Evolutionary conservation across 2,888 invertebrate genomes (phyloP), one percentile per base, ranked within the genome.

Genomic region (Cylloceria caligata): DNA sequence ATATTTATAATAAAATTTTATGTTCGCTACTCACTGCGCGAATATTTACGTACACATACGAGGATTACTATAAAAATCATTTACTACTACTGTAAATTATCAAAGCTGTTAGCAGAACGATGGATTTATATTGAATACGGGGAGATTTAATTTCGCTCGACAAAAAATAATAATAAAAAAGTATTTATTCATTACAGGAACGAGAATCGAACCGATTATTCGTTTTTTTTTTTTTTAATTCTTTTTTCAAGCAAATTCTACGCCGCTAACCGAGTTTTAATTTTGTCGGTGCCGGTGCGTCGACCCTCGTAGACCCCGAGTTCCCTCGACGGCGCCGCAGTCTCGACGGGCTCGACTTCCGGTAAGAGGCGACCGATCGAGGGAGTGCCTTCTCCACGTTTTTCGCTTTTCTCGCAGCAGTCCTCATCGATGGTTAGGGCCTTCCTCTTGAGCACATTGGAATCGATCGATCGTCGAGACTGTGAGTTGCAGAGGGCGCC

Each of bases 391-490:
- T 39, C 27, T 72, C 52, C 42, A 42, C 49, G 74, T 62, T 81
- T 74, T 69, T 64, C 65, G 64, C 30, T 47, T 57, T 55, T 39
- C 68, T 52, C 75, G 76, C 27, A 42, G 24, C 42, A 21, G 27
- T 27, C 34, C 39, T 36, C 65, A 71, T 72, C 60, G 81, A 78
- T 78, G 74, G 74, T 67, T 75, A 49, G 76, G 39, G 21, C 30
- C 74, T 79, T 27, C 42, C 47, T 42, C 55, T 49, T n/a, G 60
- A 77, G 81, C 79, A 81, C 83, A 86, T 84, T 83, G 79, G 16
- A 81, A 80, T 84, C 84, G 85, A 85, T 84, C 80, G 85, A 79
- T 81, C 75, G 71, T 76, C 71, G 34, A 67, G 60, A 60, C 65
- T 67, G 27, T 21, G 57, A 47, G 39, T n/a, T 24, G 69, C 71